Percentiles rank a stretch among this genome's conserved stretches.
Conservation (phyloP, 2,888 invertebrate genomes). For the Lamellibrachia columna region DNA sequence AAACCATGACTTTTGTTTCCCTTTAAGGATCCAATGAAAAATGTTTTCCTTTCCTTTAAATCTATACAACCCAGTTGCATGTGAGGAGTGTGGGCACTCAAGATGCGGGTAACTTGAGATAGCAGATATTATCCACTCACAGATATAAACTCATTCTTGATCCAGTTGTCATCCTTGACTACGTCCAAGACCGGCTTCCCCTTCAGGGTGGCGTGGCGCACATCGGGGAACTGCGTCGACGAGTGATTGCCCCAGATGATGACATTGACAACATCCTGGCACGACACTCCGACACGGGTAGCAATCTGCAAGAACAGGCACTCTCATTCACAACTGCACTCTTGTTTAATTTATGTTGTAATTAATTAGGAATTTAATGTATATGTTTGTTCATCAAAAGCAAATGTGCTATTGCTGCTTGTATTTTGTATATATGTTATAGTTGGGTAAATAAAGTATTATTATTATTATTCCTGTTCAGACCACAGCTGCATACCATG, state of each 20-base stretch:
- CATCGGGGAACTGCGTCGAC: slow-evolving; percentile 97
- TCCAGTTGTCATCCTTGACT: slow-evolving; percentile 81
- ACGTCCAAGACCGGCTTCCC: slow-evolving; percentile 72
- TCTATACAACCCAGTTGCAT: too few species aligned
- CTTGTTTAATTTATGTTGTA: too few species aligned
- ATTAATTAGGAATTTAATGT: too few species aligned
- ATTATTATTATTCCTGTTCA: too few species aligned
- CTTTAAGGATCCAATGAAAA: too few species aligned
- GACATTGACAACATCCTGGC: slow-evolving; percentile 82
- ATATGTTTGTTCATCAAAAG: too few species aligned
- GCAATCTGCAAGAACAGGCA: slow-evolving; percentile 64
- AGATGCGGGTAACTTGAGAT: slow-evolving; percentile 8
- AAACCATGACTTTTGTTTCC: too few species aligned
- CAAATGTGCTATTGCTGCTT: too few species aligned
- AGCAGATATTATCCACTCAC: slow-evolving; percentile 59
- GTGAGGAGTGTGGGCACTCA: not conserved
- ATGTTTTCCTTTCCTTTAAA: too few species aligned
- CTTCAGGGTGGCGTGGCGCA: slow-evolving; percentile 68
- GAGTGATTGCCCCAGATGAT: slow-evolving; percentile 99
- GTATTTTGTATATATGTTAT: too few species aligned
- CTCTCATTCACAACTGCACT: not conserved
- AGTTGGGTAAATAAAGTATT: too few species aligned
- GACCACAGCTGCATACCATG: too few species aligned
- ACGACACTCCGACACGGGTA: slow-evolving; percentile 64
- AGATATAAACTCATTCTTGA: slow-evolving; percentile 82